Evolutionary conservation across 2,888 invertebrate genomes (phyloP), one percentile per base, ranked within the genome.

Genomic region (Chaetogeoica ovagalla): DNA sequence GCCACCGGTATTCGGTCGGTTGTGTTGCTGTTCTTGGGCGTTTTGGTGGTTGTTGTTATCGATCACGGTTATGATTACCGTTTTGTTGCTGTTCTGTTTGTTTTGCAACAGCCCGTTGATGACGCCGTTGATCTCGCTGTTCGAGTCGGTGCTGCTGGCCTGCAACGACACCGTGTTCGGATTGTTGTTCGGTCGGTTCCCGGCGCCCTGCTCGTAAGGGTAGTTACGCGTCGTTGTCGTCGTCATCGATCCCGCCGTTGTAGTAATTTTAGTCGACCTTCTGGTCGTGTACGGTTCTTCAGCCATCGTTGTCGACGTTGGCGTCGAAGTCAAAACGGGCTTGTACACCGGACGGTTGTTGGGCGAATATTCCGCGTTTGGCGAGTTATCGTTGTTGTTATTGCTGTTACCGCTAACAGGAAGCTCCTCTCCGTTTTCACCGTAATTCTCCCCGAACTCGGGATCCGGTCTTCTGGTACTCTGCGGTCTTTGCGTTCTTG

Each of bases 381-480:
- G 15, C 66, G 66, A 13, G 6, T 70, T 70, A 30, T 30, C 30
- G 59, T 71, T 71, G 23, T 77, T 52, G 21, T 39, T 43, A 17
- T 77, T 77, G 23, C 0, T 21, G 69, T 23, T 30, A 19, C 63
- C 15, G 21, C 37, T 55, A 21, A 17, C 63, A 21, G 73, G 57
- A 19, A 66, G 71, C 5, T 73, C 59, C 19, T 60, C 21, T 43
- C 13, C 57, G 9, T 21, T n/a, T 15, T 73, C 81, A 23, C 60
- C 23, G 60, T 23, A 37, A 48, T 68, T 81, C 17, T 81, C 81
- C n/a, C 65, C 82, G 73, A 83, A 83, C 59, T 81, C 82, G 17
- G 82, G 82, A 69, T 83, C 82, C 13, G 83, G 83, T 71, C 83
- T 73, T 23, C 76, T 69, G n/a, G 81, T 81, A 6, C 21, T 69